Evolutionary conservation across 1,140 invertebrate genomes (phyloP), one percentile per base, ranked within the genome.

Genomic region (Temnothorax curvispinosus): DNA sequence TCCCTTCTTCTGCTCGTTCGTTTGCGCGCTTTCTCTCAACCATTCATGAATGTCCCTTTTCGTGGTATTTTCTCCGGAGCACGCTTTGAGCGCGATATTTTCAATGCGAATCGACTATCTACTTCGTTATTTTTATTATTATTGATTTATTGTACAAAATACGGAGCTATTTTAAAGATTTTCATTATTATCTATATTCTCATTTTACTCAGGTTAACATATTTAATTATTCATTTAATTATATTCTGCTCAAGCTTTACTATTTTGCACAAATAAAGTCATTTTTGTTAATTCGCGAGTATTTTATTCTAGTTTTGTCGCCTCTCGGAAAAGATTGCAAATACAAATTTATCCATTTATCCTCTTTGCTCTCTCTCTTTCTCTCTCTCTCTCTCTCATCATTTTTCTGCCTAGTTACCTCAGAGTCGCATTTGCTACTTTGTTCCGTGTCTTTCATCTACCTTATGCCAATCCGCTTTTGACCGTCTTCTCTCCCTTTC

Each of bases 1-100:
- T 75, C 60, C 56, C 15, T 54, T 58, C n/a, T 47, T 84, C 69
- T 69, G 44, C 58, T 60, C n/a, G 65, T 11, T 74, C 41, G 27
- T 84, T 84, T 27, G 13, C 41, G 65, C 11, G 13, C 27, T 71
- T n/a, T 84, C 54, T 60, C 67, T 41, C 41, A 21, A 21, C 54
- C 67, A 69, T 32, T 82, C n/a, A 47, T 56, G 18, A 21, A 64
- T 77, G 32, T 47, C 35, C 32, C 18, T 32, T 13, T 52, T 65
- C 18, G 50, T 15, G 6, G 50, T 78, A 78, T 78, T 78, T 78
- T 65, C 18, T 78, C 41, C 18, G 38, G 6, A 77, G 15, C 15
- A 15, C 35, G 35, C 54, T 60, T 58, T 60, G 4, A 76, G 2
- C n/a, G n/a, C 8, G 4, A 32, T 60, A 62, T 62, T 76, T 60